phyloP scores from a whole-genome alignment of 2,797 vertebrate species.

The Dryobates pubescens region DNA sequence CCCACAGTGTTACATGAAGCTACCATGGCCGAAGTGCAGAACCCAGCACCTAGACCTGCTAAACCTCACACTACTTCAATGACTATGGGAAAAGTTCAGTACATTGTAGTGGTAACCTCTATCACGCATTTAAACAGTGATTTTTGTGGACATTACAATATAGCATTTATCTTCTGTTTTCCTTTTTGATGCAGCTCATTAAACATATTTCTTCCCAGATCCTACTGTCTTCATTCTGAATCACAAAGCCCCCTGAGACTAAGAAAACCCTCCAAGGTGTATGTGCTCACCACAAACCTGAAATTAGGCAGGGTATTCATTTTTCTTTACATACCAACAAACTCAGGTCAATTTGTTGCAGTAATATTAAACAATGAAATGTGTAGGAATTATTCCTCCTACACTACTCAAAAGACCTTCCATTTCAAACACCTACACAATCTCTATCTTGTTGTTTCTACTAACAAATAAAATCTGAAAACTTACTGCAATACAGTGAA shows the following conservation, averaged over 20 bases:
- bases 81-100: not conserved
- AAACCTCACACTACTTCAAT: not conserved
- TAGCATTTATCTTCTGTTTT: conserved; percentile 33
- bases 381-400: not conserved
- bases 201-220: conserved; percentile 40
- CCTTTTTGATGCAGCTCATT: conserved; percentile 47
- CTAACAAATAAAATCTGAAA: conserved; percentile 18
- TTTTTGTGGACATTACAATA: conserved; percentile 15
- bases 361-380: conserved; percentile 39
- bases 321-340: conserved; percentile 51
- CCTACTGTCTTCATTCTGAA: conserved; percentile 18
- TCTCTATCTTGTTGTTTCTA: conserved; percentile 6
- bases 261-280: conserved; percentile 18
- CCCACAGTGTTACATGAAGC: too few relatives aligned
- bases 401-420: not conserved
- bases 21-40: too few relatives aligned
- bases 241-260: conserved; percentile 38
- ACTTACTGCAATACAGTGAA: not conserved
- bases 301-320: not conserved
- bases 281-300: conserved; percentile 38
- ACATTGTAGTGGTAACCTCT: not conserved
- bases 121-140: not conserved
- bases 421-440: conserved; percentile 51
- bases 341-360: conserved; percentile 48
- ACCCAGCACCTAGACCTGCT: too few relatives aligned